Conservation (phyloP, 2,797 vertebrate species). For the Strix occidentalis region DNA sequence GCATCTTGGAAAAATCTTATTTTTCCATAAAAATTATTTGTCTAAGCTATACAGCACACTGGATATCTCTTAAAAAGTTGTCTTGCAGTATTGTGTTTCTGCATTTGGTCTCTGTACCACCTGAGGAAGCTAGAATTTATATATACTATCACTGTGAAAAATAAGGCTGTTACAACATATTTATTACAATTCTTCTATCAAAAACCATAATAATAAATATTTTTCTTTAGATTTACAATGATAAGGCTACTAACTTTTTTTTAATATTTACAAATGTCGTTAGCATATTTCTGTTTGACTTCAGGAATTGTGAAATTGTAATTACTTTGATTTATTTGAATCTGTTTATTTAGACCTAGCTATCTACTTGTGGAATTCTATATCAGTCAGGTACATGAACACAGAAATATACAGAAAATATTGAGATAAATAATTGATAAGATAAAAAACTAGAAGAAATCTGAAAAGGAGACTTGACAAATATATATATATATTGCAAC, state of each 20-base stretch:
- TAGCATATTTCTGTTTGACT: not conserved
- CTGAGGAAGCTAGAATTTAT: not conserved
- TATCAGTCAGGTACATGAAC: not conserved
- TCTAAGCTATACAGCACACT: not conserved
- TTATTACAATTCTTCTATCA: fast-evolving
- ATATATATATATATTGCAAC: not conserved
- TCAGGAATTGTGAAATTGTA: not conserved
- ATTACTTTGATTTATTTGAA: not conserved
- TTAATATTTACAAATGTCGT: not conserved
- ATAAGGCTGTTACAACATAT: not conserved
- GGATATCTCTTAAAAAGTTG: not conserved
- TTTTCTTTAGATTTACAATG: not conserved
- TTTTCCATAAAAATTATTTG: not conserved
- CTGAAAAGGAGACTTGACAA: not conserved
- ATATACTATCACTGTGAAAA: not conserved
- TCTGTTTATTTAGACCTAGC: not conserved
- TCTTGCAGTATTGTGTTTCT: not conserved
- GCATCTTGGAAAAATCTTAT: not conserved
- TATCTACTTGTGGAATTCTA: not conserved
- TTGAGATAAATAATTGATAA: not conserved
- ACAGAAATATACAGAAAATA: not conserved
- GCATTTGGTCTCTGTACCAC: not conserved
- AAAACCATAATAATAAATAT: not conserved
- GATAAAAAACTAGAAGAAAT: not conserved
- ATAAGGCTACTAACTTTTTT: not conserved